Conservation (phyloP, 1,140 invertebrate species). For the Lepidurus apus region DNA sequence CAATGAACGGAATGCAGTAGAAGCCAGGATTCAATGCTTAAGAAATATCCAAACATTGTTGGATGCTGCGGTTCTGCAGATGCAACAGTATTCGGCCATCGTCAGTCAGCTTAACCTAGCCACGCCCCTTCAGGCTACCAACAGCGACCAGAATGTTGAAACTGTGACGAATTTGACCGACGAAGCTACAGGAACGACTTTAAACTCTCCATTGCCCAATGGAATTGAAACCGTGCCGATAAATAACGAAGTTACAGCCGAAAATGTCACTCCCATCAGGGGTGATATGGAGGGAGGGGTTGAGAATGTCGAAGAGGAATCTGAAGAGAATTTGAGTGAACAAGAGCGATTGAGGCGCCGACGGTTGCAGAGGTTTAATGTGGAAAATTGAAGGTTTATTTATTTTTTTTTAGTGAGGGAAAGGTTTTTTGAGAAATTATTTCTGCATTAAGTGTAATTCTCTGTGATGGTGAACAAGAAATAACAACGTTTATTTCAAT, state of each 20-base stretch:
- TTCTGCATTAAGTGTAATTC: conserved; percentile 19
- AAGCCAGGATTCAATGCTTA: conserved; percentile 79
- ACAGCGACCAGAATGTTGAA: not conserved
- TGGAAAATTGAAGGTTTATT: conserved; percentile 15
- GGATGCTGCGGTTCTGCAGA: conserved; percentile 79
- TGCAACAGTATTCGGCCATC: conserved; percentile 77
- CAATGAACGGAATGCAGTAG: conserved; percentile 72
- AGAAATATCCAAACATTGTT: conserved; percentile 79
- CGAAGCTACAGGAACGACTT: not conserved
- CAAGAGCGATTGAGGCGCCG: conserved; percentile 32
- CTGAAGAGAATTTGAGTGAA: conserved; percentile 31
- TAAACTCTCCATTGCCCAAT: not conserved
- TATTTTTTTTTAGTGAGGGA: not conserved
- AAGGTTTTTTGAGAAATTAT: conserved; percentile 22
- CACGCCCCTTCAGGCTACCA: not conserved
- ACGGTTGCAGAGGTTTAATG: conserved; percentile 31
- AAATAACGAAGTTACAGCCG: not conserved
- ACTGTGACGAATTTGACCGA: conserved; percentile 4
- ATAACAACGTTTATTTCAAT: not conserved
- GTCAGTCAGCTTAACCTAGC: conserved; percentile 42
- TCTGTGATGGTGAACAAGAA: not conserved
- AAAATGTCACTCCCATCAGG: not conserved
- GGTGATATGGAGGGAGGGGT: not conserved
- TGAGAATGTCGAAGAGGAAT: conserved; percentile 20
- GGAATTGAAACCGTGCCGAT: not conserved